phyloP scores from a whole-genome alignment of 1,140 invertebrate genomes.

The Zaprionus ornatus region DNA sequence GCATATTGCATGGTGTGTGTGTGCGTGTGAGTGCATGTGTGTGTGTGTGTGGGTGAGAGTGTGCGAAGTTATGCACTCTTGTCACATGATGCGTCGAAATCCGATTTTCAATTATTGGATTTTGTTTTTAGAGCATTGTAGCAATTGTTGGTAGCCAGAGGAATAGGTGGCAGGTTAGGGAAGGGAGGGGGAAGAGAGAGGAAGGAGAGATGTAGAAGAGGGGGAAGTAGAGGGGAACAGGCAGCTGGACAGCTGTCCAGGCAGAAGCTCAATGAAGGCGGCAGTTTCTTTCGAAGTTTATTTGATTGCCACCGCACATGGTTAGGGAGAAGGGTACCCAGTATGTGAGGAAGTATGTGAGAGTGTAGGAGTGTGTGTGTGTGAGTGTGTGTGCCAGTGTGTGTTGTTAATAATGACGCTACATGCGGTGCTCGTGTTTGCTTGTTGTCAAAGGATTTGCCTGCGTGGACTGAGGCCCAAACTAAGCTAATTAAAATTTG shows the following conservation, averaged over 20 bases:
- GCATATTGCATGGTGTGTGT: slow-evolving; percentile 5
- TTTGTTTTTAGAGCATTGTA: slow-evolving; percentile 47
- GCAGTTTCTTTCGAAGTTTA: slow-evolving; percentile 30
- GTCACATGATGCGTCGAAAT: slow-evolving; percentile 46
- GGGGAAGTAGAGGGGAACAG: background rate
- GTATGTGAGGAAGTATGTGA: background rate
- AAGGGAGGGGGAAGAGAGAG: background rate
- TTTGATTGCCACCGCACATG: slow-evolving; percentile 23
- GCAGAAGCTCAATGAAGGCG: background rate
- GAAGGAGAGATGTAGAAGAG: background rate
- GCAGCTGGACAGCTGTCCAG: background rate
- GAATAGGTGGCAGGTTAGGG: background rate
- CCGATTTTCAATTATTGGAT: slow-evolving; percentile 70
- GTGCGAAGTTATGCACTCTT: slow-evolving; percentile 40
- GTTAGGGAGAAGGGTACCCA: background rate
- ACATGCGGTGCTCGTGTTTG: slow-evolving; percentile 27
- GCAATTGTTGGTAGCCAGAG: slow-evolving; percentile 16
- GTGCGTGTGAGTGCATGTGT: background rate
- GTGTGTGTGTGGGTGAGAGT: slow-evolving; percentile 1
- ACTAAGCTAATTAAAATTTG: slow-evolving; percentile 79
- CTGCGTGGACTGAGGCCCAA: slow-evolving; percentile 42
- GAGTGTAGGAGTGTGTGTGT: background rate
- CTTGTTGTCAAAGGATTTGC: slow-evolving; percentile 61
- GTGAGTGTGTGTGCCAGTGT: slow-evolving; percentile 17
- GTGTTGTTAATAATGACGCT: slow-evolving; percentile 41